These are phyloP conservation scores for Anhinga rufa DNA, from an alignment of 2,113 vertebrate species.

Conservation along the genomic window DNA sequence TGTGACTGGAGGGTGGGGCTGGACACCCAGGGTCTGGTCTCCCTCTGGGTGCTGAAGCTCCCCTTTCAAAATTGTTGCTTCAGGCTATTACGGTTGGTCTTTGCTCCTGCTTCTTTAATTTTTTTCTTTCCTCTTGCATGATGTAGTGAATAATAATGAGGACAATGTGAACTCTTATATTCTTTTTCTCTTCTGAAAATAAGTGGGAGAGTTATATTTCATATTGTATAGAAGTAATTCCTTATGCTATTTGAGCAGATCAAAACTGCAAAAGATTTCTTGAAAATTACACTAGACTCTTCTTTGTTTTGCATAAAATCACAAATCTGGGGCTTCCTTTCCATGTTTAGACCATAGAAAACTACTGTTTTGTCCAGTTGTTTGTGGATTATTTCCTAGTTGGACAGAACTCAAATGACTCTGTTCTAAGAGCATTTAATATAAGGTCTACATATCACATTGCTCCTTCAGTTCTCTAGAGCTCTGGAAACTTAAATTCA, in stretches of 20 bases:
- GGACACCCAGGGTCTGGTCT: not conserved
- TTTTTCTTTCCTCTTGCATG: not conserved
- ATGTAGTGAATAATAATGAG: constrained; percentile 18
- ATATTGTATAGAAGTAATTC: not conserved
- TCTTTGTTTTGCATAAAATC: not conserved
- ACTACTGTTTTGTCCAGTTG: not conserved
- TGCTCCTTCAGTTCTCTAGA: not conserved
- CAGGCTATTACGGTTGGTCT: not conserved
- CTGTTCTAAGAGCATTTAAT: not conserved
- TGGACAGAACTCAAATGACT: not conserved
- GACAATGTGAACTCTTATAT: not conserved
- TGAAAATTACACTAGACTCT: not conserved
- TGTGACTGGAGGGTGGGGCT: not conserved
- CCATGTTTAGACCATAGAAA: not conserved
- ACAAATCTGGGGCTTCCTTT: not conserved
- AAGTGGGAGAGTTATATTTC: not conserved
- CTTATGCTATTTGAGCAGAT: not conserved
- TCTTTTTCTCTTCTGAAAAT: not conserved
- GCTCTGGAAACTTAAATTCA: not conserved
- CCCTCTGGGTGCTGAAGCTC: not conserved
- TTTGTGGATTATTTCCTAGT: not conserved
- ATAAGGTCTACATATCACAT: accelerated
- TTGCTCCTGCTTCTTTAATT: not conserved
- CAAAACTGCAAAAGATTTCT: not conserved
- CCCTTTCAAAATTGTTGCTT: constrained; percentile 8